Base-by-base conservation (phyloP, 1,140 invertebrate species). In the Fopius arisanus region DNA sequence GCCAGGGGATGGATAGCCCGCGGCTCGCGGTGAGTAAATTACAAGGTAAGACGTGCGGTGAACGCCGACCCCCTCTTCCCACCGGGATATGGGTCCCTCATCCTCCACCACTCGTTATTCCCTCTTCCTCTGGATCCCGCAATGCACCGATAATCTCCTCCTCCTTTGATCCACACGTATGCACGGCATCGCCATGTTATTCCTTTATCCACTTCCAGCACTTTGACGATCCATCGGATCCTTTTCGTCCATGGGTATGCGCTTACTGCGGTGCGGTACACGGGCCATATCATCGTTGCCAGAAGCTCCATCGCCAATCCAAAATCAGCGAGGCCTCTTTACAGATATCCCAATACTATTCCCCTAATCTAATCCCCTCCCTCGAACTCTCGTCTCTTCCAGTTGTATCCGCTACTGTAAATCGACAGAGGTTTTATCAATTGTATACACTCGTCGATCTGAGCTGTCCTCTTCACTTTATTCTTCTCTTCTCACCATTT, bases 1-100 rank as follows among this genome's bases (percentile, higher is more conserved):
- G 79, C 83, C 81, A 85, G 78, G 80, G 84, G 81, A 84, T 82
- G 79, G 78, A 86, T 86, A 82, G 84, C 81, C 82, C 74, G 78
- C 80, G 83, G 84, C 82, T 78, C 75, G 85, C 85, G 85, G 85
- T 87, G 84, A 85, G 85, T 87, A 87, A 87, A 87, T 87, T 87
- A 87, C 84, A 87, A 86, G 85, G 84, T 82, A 86, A 84, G 80
- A 80, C 80, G 80, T 9, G 79, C 28, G 29, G 62, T 65, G 81
- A 84, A 83, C 80, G 79, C 81, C 79, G 80, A 79, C 79, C 81
- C 79, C 76, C 81, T 78, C 80, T 75, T 73, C 76, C 65, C 72
- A 73, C 51, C 48, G 51, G 19, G 10, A 33, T 66, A 28, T 4
- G 54, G 48, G 21, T 72, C 62, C 73, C 59, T 29, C 28, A 62